Base-by-base conservation (phyloP, 2,888 invertebrate genomes). In the Ennomos quercinarius region DNA sequence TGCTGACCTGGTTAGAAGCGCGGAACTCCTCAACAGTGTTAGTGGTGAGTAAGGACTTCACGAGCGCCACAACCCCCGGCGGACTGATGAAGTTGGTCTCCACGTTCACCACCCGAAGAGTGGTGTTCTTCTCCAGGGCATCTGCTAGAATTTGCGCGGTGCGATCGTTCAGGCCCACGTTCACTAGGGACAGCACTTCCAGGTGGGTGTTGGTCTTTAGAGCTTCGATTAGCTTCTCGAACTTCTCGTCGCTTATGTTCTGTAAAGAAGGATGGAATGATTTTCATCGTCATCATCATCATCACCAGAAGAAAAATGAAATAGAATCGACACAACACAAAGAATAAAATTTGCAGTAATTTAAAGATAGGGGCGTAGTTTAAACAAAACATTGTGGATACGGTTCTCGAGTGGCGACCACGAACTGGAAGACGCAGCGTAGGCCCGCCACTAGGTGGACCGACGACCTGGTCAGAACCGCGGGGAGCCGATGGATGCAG, bases 21-120 rank as follows among this genome's bases (percentile, higher is more conserved):
- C 99, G 95, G 91, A 99, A 98, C 93, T 99, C 99, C 90, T 98
- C 97, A 48, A 99, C 95, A 64, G 95, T 95, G 86, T 97, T 96
- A 74, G 97, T 97, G 77, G 96, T 95, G 66, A 99, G 95, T 80
- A 99, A 94, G 54, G 98, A 95, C 86, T 96, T 96, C 63, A 99
- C 95, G 69, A 99, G 94, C 86, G 95, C 95, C 69, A 98, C 96
- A 80, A 99, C 94, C 64, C 96, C 95, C 70, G 95, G 94, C 61
- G 99, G 99, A 82, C 97, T 97, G 85, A 99, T 96, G 93, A 98
- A 98, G 94, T 99, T 99, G 76, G 99, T 99, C 94, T 99, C 99
- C 72, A 98, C 96, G 87, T 96, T 98, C 84, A 98, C 94, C 76
- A 97, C 97, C 81, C 96, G 94, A 77, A 98, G 93, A 58, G 96